Evolutionary conservation across 2,113 vertebrate genomes (phyloP).

Genomic region (Erinaceus europaeus): DNA sequence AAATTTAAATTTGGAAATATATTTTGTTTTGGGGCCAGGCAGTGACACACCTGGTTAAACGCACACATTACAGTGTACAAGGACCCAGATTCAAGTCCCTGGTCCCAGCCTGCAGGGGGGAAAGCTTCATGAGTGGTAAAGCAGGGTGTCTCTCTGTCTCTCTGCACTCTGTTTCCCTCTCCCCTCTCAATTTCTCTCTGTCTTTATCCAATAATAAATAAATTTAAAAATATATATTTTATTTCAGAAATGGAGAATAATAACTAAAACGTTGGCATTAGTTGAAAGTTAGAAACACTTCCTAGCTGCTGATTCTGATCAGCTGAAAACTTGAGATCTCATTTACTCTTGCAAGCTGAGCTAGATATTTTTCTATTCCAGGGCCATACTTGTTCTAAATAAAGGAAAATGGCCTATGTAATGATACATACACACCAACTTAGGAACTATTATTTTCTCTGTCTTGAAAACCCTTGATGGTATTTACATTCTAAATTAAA

Average conservation of each 20-base stretch:
- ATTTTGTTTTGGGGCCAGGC: too few species aligned
- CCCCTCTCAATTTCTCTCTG: background rate
- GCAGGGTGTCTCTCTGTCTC: background rate
- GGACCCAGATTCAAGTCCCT: too few species aligned
- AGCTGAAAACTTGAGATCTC: background rate
- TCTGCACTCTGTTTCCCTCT: background rate
- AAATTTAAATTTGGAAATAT: background rate
- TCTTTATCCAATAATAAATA: background rate
- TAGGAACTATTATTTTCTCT: constrained; percentile 68
- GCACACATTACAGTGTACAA: too few species aligned
- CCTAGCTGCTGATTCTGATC: background rate
- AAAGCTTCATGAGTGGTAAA: background rate
- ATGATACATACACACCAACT: constrained; percentile 33
- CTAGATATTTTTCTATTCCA: constrained; percentile 27
- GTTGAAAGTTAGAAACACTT: background rate
- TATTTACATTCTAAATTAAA: constrained; percentile 84
- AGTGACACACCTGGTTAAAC: too few species aligned
- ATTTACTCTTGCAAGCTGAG: background rate
- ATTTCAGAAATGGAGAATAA: background rate
- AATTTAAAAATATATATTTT: too few species aligned
- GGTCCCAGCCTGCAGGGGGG: too few species aligned
- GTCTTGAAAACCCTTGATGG: constrained; percentile 78
- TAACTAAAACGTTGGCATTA: background rate
- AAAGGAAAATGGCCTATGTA: constrained; percentile 45
- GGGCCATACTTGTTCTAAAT: constrained; percentile 21